Conservation (phyloP, 2,888 invertebrate species). For the Sphaeridia pumilis region DNA sequence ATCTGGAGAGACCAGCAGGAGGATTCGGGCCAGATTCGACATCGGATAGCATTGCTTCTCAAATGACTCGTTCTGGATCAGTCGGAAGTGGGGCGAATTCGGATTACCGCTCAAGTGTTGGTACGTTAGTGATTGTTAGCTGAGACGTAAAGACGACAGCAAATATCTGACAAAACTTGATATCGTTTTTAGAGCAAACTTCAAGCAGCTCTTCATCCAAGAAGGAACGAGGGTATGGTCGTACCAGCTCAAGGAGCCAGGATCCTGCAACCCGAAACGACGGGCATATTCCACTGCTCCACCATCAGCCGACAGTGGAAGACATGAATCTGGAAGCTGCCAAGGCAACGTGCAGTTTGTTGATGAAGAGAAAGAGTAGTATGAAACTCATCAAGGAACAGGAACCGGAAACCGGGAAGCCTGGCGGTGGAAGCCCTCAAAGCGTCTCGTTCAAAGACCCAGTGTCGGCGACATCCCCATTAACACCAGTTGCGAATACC, state of each 20-base stretch:
- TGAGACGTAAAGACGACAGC: no score
- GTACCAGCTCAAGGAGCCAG: neutral
- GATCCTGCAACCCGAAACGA: neutral
- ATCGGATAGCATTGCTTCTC: neutral
- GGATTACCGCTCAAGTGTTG: neutral
- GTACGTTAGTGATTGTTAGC: no score
- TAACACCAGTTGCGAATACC: neutral
- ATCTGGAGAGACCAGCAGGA: neutral
- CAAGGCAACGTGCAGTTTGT: conserved; percentile 8
- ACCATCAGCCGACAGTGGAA: conserved; percentile 11
- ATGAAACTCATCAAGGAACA: conserved; percentile 4
- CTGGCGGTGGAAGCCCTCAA: neutral
- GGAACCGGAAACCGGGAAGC: neutral
- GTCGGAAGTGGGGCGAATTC: neutral
- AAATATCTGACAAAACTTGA: neutral
- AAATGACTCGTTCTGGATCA: neutral
- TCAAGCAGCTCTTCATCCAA: no score
- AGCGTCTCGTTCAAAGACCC: neutral
- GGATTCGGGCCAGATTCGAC: neutral
- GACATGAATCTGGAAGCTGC: conserved; percentile 18
- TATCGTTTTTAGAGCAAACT: no score
- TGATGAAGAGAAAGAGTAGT: conserved; percentile 3
- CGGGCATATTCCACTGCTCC: conserved; percentile 9
- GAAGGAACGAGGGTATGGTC: neutral
- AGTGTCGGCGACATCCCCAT: neutral